Conservation (phyloP, 1,140 invertebrate genomes). For the Eumaeus atala region DNA sequence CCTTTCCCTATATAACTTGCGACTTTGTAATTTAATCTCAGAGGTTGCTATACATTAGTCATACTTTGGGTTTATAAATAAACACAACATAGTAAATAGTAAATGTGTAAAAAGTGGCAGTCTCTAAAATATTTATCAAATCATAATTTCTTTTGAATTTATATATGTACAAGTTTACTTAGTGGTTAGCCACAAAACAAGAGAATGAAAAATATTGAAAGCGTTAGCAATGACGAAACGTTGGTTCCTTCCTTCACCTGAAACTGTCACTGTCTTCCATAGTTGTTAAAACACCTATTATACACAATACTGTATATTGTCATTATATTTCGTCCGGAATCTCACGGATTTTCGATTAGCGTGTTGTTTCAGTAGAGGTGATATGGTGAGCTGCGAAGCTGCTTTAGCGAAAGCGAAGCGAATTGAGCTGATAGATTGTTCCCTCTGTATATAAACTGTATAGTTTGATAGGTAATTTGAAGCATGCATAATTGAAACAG, state of each 20-base stretch:
- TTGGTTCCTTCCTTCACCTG: conserved; percentile 51
- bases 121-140: no score
- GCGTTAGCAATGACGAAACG: conserved; percentile 46
- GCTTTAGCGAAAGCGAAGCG: conserved; percentile 57
- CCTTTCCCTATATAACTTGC: no score
- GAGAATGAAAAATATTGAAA: conserved; percentile 50
- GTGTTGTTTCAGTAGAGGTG: conserved; percentile 30
- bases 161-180: conserved; percentile 47
- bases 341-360: conserved; percentile 42
- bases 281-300: conserved; percentile 20
- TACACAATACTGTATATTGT: conserved; percentile 19
- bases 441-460: conserved; percentile 21
- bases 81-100: no score
- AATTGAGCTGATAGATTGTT: conserved; percentile 50
- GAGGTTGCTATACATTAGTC: no score
- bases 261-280: conserved; percentile 25
- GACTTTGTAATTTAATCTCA: no score
- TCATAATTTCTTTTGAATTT: no score
- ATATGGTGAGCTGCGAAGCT: conserved; percentile 42
- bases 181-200: conserved; percentile 59
- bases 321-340: conserved; percentile 38
- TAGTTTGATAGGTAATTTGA: neutral
- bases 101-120: no score
- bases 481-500: conserved; percentile 41
- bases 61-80: no score